Percentiles rank a stretch among this genome's conserved stretches.
phyloP scores from a whole-genome alignment of 2,113 vertebrate genomes.

The Anoplopoma fimbria region DNA sequence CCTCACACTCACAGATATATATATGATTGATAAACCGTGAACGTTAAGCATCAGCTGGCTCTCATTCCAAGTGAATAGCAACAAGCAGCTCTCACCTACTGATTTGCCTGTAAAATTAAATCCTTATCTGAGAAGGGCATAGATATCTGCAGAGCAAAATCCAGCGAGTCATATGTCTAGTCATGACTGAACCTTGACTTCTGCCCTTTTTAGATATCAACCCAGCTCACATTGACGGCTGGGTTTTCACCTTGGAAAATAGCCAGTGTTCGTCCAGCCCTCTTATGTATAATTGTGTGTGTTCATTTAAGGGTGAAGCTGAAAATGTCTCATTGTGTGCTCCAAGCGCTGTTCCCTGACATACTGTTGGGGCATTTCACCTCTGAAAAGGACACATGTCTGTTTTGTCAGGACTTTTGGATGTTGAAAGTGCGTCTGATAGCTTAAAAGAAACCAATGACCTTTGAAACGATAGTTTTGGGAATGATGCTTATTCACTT shows the following conservation, averaged over 20 bases:
- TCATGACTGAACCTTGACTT: slow-evolving; percentile 65
- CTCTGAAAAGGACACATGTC: slow-evolving; percentile 60
- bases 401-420: slow-evolving; percentile 23
- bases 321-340: slow-evolving; percentile 77
- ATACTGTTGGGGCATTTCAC: slow-evolving; percentile 58
- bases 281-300: slow-evolving; percentile 67
- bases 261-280: slow-evolving; percentile 65
- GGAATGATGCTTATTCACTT: not conserved
- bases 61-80: slow-evolving; percentile 39
- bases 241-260: slow-evolving; percentile 66
- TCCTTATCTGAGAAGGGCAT: slow-evolving; percentile 50
- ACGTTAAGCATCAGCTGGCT: slow-evolving; percentile 48
- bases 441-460: not conserved
- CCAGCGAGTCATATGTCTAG: slow-evolving; percentile 37
- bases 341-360: slow-evolving; percentile 59
- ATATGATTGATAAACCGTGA: slow-evolving; percentile 31
- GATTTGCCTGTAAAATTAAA: slow-evolving; percentile 6
- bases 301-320: slow-evolving; percentile 75
- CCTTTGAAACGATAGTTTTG: not conserved
- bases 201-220: slow-evolving; percentile 74
- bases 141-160: slow-evolving; percentile 71
- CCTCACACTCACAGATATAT: slow-evolving; percentile 24
- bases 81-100: slow-evolving; percentile 29
- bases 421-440: not conserved
- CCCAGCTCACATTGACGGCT: slow-evolving; percentile 57